phyloP scores from a whole-genome alignment of 2,797 vertebrate genomes.

The Paramormyrops hopkinsi region DNA sequence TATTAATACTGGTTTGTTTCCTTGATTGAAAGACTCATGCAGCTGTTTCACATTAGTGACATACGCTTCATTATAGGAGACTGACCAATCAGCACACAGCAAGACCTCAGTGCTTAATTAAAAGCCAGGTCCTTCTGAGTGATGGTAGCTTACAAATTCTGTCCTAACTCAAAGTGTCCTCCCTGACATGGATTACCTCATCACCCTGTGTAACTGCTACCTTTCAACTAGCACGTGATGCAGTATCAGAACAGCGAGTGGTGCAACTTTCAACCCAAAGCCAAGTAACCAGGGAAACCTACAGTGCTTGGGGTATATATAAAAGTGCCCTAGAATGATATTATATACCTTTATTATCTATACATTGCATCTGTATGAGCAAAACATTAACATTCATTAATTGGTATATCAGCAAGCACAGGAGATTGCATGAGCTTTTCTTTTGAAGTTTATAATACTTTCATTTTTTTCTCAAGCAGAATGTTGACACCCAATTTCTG shows the following conservation, averaged over 20 bases:
- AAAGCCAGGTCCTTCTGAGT: neutral
- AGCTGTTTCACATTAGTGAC: neutral
- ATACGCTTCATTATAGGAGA: neutral
- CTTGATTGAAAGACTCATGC: neutral
- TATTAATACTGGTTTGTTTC: neutral
- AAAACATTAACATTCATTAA: neutral
- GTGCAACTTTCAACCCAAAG: neutral
- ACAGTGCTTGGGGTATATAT: neutral
- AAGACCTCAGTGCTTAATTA: neutral
- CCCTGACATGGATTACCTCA: neutral
- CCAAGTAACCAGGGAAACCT: neutral
- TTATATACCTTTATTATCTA: neutral
- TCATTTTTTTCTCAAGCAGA: neutral
- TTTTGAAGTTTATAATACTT: neutral
- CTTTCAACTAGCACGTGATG: neutral
- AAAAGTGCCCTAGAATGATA: neutral
- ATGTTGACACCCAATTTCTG: neutral
- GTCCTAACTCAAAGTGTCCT: neutral
- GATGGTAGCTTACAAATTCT: neutral
- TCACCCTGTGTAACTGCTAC: neutral
- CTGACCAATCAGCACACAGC: neutral
- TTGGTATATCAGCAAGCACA: neutral
- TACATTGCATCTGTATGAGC: neutral
- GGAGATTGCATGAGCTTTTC: neutral
- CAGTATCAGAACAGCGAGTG: neutral